Evolutionary conservation across 2,888 invertebrate species (phyloP), one percentile per base, ranked within the genome.

Genomic region (Eremobia ochroleuca): DNA sequence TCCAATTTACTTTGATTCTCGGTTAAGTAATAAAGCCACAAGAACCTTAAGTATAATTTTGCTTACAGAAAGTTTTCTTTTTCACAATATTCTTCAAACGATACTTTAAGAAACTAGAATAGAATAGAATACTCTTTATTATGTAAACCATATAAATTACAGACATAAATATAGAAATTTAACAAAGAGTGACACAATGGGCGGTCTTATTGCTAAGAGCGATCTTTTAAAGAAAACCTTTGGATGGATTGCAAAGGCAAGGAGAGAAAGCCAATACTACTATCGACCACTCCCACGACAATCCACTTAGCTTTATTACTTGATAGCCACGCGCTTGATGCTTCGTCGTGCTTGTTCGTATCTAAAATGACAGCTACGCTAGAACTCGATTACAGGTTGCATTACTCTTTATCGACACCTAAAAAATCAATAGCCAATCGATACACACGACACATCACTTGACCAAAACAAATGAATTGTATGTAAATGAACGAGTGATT

Each of bases 401-500:
- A 43, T 28, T 59, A 31, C 9, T 34, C 4, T 34, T 49, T 62
- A 52, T 52, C 66, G 66, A 69, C 31, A 55, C 15, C 52, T 37
- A 25, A 52, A 31, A 64, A 18, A 2, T 76, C 46, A 65, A 62
- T 62, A 70, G 11, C 6, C 2, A 69, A 71, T 76, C 34, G 61
- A 69, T 34, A 46, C 25, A 34, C n/a, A 37, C 3, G 52, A 67
- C 43, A 68, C 90, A 79, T 79, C 89, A 75, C 90, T 87, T 73
- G 66, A 67, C 64, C 71, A 80, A 85, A 92, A 92, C 93, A 93
- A 93, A 92, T 92, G 92, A 92, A 92, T 93, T 90, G 92, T 92
- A 94, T 94, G 94, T 92, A 94, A 94, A 94, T 94, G 93, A 92
- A 91, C 79, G 77, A 52, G 87, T 88, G 88, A 89, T 88, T 89